These are phyloP conservation scores for Coptotermes formosanus DNA, from an alignment of 1,140 invertebrate species.

Conservation along the genomic window DNA sequence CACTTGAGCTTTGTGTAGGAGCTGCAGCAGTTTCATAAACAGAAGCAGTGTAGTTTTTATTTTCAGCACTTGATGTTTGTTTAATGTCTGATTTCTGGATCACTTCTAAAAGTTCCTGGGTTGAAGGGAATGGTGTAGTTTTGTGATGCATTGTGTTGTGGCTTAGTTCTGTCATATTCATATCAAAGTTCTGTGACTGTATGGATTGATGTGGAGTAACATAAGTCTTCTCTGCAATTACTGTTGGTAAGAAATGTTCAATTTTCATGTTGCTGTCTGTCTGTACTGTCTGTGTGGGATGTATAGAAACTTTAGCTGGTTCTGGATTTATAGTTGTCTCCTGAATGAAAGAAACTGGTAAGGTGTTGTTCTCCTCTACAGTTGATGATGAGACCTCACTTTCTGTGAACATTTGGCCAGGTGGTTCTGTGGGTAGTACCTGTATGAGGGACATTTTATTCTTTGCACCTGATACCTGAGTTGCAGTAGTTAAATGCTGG, in stretches of 20 bases:
- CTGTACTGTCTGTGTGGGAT: neutral
- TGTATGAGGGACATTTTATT: neutral
- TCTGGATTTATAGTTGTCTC: neutral
- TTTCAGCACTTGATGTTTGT: no score
- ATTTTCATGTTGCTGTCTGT: neutral
- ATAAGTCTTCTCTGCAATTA: constrained; percentile 1
- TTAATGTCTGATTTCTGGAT: no score
- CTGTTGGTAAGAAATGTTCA: constrained; percentile 1
- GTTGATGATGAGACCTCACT: neutral
- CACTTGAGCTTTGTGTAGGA: neutral
- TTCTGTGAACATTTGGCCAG: neutral
- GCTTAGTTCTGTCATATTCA: no score
- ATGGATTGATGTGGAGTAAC: neutral
- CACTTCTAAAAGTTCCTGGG: no score
- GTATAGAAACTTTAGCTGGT: neutral
- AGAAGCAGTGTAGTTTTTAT: neutral
- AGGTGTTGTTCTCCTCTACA: neutral
- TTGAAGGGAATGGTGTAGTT: no score
- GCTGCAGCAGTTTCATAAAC: neutral
- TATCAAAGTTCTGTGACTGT: neutral
- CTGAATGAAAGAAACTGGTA: neutral
- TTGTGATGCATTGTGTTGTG: no score
- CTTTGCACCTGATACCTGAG: neutral
- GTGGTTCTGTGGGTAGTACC: neutral
- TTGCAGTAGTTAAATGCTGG: neutral